Evolutionary conservation across 2,113 vertebrate genomes (phyloP).

Genomic region (Sphaerodactylus townsendi): DNA sequence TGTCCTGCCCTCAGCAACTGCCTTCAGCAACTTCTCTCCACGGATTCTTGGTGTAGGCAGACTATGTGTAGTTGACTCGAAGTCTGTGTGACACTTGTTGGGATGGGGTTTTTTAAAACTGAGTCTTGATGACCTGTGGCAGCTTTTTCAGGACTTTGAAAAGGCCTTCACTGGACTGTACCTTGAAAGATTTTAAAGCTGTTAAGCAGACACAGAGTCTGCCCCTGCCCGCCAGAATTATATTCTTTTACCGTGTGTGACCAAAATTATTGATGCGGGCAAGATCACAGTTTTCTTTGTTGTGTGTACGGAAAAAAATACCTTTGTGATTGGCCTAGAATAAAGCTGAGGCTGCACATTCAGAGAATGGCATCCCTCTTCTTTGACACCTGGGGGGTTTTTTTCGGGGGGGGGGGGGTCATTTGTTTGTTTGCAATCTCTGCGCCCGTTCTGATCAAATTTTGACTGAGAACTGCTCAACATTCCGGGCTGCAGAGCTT

Average conservation of each 20-base stretch:
- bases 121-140: too few species aligned
- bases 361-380: neutral
- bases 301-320: neutral
- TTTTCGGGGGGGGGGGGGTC: neutral
- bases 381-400: constrained; percentile 2
- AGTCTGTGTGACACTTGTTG: too few species aligned
- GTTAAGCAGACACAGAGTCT: constrained; percentile 17
- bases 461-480: constrained; percentile 48
- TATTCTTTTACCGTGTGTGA: too few species aligned
- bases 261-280: neutral
- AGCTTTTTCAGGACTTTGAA: constrained; percentile 11
- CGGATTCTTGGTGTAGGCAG: constrained; percentile 46
- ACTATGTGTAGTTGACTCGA: constrained; percentile 47
- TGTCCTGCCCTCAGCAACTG: constrained; percentile 59
- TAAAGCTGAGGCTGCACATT: constrained; percentile 23
- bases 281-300: constrained; percentile 8
- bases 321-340: constrained; percentile 18
- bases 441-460: constrained; percentile 7
- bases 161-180: constrained; percentile 62
- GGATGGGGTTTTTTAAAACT: too few species aligned
- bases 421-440: too few species aligned
- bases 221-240: neutral
- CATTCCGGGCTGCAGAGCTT: constrained; percentile 57
- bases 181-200: constrained; percentile 63
- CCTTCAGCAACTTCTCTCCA: constrained; percentile 59